Evolutionary conservation across 2,797 vertebrate species (phyloP).

Genomic region (Channa striata): DNA sequence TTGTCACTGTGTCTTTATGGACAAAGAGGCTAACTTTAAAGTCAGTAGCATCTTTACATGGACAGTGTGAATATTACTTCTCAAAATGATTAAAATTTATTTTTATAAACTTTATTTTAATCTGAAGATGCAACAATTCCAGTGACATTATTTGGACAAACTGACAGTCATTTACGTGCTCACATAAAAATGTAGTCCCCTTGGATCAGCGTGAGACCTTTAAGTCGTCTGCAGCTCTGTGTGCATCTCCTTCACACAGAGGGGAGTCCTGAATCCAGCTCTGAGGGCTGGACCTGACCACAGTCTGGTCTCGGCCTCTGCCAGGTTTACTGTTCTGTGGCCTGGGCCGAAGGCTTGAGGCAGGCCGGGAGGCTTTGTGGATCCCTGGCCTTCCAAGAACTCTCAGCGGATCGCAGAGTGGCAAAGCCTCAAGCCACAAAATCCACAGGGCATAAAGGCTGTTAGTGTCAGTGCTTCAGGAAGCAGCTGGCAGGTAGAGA

Average conservation of each 20-base stretch:
- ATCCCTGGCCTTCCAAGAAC: constrained; percentile 64
- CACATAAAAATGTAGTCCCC: background rate
- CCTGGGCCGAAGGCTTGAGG: constrained; percentile 44
- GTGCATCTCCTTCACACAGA: constrained; percentile 18
- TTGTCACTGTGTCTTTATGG: background rate
- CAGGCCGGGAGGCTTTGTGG: constrained; percentile 44
- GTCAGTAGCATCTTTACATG: too few relatives aligned
- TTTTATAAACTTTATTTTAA: too few relatives aligned
- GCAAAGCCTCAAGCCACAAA: constrained; percentile 77
- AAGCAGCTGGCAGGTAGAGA: constrained; percentile 56
- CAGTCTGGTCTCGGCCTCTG: constrained; percentile 67
- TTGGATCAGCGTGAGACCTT: background rate
- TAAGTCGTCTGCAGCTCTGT: constrained; percentile 6
- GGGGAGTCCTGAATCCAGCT: constrained; percentile 34
- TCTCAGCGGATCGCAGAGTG: constrained; percentile 50
- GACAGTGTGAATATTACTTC: too few relatives aligned
- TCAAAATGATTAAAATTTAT: too few relatives aligned
- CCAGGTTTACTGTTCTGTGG: constrained; percentile 72
- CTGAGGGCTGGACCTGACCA: constrained; percentile 58
- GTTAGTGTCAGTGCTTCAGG: constrained; percentile 56
- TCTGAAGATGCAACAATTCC: too few relatives aligned
- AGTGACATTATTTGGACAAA: too few relatives aligned
- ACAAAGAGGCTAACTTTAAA: too few relatives aligned
- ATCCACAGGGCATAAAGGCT: constrained; percentile 69
- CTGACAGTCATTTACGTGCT: too few relatives aligned